A percentile compares a stretch with the other conserved stretches of the same genome.
phyloP scores from a whole-genome alignment of 1,140 invertebrate species.

The Alviniconcha marisindica region DNA sequence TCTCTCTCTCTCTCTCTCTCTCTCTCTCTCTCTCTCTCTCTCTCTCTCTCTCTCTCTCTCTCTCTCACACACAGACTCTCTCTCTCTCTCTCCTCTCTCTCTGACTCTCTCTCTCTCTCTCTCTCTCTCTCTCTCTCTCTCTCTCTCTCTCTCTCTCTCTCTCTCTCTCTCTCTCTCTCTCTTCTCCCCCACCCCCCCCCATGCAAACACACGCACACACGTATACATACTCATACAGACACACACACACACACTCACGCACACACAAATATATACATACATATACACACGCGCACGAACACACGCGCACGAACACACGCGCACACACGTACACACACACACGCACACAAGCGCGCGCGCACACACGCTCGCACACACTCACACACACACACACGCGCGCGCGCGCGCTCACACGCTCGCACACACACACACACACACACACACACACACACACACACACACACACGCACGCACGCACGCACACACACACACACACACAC shows the following conservation, averaged over 20 bases:
- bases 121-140: neutral
- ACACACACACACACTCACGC: neutral
- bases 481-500: constrained; percentile 9
- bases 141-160: neutral
- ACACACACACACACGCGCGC: neutral
- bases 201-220: neutral
- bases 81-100: neutral
- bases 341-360: neutral
- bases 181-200: neutral
- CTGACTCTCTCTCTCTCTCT: neutral
- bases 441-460: neutral
- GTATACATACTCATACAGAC: neutral
- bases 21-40: no score
- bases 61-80: neutral
- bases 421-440: neutral
- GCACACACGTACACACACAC: neutral
- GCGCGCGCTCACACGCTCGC: neutral
- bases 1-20: no score
- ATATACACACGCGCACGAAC: neutral
- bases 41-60: no score
- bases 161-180: constrained; percentile 16
- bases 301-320: neutral
- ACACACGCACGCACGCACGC: constrained; percentile 1
- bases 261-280: neutral
- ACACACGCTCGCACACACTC: neutral